A percentile compares a stretch with the other conserved stretches of the same genome.
phyloP scores from a whole-genome alignment of 2,113 vertebrate species.

The Acanthisitta chloris region DNA sequence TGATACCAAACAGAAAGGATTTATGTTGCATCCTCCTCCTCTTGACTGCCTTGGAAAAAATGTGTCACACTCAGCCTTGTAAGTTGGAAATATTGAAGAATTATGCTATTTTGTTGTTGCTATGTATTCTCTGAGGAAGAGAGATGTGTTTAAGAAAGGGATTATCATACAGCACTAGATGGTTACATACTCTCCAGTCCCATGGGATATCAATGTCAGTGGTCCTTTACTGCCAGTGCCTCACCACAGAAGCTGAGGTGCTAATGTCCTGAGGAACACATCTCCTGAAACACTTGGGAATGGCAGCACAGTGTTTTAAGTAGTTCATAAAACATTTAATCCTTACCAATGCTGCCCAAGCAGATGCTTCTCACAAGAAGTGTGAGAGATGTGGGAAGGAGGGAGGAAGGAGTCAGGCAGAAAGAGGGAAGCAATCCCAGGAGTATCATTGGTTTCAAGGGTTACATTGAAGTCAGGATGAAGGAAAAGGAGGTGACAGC shows the following conservation, averaged over 20 bases:
- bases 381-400: neutral
- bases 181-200: neutral
- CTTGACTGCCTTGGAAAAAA: too few species aligned
- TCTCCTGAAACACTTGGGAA: neutral
- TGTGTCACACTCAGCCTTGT: too few species aligned
- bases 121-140: too few species aligned
- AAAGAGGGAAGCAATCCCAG: neutral
- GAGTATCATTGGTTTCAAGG: neutral
- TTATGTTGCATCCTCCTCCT: too few species aligned
- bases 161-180: neutral
- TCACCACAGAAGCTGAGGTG: neutral
- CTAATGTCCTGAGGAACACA: neutral
- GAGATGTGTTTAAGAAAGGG: neutral
- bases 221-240: neutral
- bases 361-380: neutral
- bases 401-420: neutral
- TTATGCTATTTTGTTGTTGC: too few species aligned
- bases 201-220: neutral
- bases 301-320: neutral
- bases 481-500: neutral
- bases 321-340: too few species aligned
- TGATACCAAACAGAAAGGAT: too few species aligned
- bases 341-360: neutral
- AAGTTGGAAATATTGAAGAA: too few species aligned
- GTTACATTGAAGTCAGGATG: neutral